Percentiles rank a stretch among this genome's conserved stretches.
Evolutionary conservation across 2,888 invertebrate species (phyloP).

Genomic region (Mythimna albipuncta): DNA sequence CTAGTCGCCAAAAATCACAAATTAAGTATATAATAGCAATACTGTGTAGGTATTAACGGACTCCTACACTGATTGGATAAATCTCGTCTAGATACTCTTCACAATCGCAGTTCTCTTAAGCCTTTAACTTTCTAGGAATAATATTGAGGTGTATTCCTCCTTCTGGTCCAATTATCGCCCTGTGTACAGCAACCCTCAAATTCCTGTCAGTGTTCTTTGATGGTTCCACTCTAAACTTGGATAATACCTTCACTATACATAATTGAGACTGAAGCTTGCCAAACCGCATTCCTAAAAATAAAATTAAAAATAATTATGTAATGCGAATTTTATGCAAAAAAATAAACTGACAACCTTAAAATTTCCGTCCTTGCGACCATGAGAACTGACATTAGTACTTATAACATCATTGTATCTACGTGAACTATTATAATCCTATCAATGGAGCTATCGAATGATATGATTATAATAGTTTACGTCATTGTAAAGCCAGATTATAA

Average conservation of each 20-base stretch:
- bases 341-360: not conserved
- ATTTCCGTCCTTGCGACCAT: not conserved
- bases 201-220: conserved; percentile 60
- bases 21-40: too few relatives aligned
- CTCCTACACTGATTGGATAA: not conserved
- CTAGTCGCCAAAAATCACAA: too few relatives aligned
- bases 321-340: not conserved
- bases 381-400: not conserved
- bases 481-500: not conserved
- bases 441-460: not conserved
- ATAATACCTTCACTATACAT: conserved; percentile 69
- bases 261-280: conserved; percentile 72
- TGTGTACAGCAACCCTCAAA: conserved; percentile 39
- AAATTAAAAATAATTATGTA: conserved; percentile 1
- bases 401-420: not conserved
- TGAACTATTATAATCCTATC: not conserved
- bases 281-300: conserved; percentile 75
- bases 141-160: conserved; percentile 58
- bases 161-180: conserved; percentile 50
- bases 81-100: not conserved
- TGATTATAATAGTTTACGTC: too few relatives aligned
- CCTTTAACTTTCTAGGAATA: conserved; percentile 29
- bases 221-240: conserved; percentile 69
- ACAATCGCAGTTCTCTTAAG: not conserved
- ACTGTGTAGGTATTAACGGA: too few relatives aligned